These are phyloP conservation scores for Buathra laborator DNA, from an alignment of 2,888 invertebrate species.

Conservation along the genomic window DNA sequence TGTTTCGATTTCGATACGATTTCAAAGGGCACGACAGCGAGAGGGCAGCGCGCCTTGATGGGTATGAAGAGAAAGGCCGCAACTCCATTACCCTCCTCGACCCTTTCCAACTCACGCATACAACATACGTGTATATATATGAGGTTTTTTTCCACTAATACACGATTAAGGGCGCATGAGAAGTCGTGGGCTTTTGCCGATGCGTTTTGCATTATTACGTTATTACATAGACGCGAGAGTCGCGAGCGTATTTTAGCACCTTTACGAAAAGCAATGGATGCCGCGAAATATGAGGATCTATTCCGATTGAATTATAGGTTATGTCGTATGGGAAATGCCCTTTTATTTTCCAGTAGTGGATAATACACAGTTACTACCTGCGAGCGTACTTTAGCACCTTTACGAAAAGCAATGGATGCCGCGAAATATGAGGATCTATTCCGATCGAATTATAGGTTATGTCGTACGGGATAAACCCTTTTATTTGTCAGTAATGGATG, in stretches of 20 bases:
- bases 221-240: not conserved
- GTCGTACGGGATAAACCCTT: no score
- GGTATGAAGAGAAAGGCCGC: constrained; percentile 72
- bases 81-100: constrained; percentile 69
- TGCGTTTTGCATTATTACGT: not conserved
- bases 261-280: not conserved
- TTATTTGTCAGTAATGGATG: no score
- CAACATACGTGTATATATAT: constrained; percentile 29
- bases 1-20: constrained; percentile 72
- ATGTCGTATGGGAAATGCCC: no score
- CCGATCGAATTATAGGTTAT: not conserved
- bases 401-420: not conserved
- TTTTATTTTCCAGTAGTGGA: no score
- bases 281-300: not conserved
- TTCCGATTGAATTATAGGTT: not conserved
- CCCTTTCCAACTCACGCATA: constrained; percentile 58
- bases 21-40: constrained; percentile 60
- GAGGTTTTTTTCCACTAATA: not conserved
- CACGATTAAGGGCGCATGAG: not conserved
- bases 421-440: not conserved
- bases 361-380: no score
- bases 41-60: constrained; percentile 55
- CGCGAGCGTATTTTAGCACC: not conserved
- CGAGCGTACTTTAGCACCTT: not conserved
- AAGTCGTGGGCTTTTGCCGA: not conserved